Evolutionary conservation across 2,888 invertebrate genomes (phyloP).

Genomic region (Carabus problematicus): DNA sequence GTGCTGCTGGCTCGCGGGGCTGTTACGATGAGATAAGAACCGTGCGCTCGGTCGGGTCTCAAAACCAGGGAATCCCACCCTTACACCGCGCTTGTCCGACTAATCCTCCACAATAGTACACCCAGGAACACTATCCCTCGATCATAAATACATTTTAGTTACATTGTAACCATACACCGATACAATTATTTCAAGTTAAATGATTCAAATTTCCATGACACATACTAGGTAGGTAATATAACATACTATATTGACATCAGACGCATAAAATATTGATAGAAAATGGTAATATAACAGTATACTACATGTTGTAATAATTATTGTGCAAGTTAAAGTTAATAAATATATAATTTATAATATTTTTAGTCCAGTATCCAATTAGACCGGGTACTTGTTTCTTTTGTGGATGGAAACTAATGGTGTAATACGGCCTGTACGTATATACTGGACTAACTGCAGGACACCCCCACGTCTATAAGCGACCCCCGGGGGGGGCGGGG

Average conservation of each 20-base stretch:
- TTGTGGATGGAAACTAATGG: not conserved
- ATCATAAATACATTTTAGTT: not conserved
- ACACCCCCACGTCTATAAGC: not conserved
- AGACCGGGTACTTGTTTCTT: too few species aligned
- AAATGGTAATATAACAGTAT: not conserved
- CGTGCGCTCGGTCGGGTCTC: constrained; percentile 13
- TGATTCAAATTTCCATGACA: too few species aligned
- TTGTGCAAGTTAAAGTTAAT: too few species aligned
- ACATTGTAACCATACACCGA: too few species aligned
- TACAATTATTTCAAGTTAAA: not conserved
- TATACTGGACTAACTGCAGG: too few species aligned
- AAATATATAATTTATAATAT: too few species aligned
- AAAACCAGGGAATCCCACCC: constrained; percentile 19
- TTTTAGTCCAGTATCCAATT: too few species aligned
- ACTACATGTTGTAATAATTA: too few species aligned
- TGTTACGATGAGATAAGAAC: constrained; percentile 35
- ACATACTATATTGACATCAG: not conserved
- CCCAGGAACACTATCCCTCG: constrained; percentile 3
- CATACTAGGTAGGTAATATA: not conserved
- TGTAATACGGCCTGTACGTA: constrained; percentile 19
- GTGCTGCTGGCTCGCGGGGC: constrained; percentile 1
- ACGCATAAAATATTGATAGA: not conserved
- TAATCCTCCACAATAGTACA: constrained; percentile 26
- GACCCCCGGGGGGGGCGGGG: constrained; percentile 1
- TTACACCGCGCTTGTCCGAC: constrained; percentile 3